Base-by-base conservation (phyloP, 2,113 vertebrate species). In the Chloropsis cyanopogon region DNA sequence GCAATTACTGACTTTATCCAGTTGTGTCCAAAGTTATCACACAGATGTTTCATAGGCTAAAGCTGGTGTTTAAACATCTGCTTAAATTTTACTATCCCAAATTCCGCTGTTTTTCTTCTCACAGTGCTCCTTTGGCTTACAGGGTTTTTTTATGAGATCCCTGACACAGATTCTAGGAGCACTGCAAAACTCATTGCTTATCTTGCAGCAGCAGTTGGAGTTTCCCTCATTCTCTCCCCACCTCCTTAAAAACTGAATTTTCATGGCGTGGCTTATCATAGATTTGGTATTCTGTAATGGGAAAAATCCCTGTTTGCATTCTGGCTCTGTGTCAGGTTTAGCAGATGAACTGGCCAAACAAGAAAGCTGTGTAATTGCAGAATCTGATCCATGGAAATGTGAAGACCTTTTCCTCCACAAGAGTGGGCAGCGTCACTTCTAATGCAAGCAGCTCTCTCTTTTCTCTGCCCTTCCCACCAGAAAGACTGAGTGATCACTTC, bases 391-490 rank as follows among this genome's bases (percentile, higher is more conserved):
- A 10, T 77, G 82, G 65, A 91, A 73, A 65, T 96, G 79, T 86
- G 91, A 97, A 93, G 91, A 86, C 59, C 79, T 95, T 85, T 93
- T 96, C 86, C 73, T 92, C 92, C 88, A 70, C 82, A 87, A 97
- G 95, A 97, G 93, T 91, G 94, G 97, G 97, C 82, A 93, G 89
- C 33, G 3, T 94, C 96, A 95, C 94, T 94, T 94, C 93, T 82
- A 94, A 92, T 76, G 41, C 70, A 53, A 88, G 93, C 63, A 91
- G 42, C 11, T 9, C 61, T 65, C 61, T 44, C 76, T 68, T 88
- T 60, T 22, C 82, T 82, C 87, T 69, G 4, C 39, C 24, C 37
- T 86, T 53, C 61, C 72, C 65, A 82, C 26, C n/a, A 60, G 33
- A 63, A 0, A 72, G 14, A 57, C 37, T 47, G 65, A 95, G 77